Base-by-base conservation (phyloP, 2,797 vertebrate species). In the Sebastes diploproa region DNA sequence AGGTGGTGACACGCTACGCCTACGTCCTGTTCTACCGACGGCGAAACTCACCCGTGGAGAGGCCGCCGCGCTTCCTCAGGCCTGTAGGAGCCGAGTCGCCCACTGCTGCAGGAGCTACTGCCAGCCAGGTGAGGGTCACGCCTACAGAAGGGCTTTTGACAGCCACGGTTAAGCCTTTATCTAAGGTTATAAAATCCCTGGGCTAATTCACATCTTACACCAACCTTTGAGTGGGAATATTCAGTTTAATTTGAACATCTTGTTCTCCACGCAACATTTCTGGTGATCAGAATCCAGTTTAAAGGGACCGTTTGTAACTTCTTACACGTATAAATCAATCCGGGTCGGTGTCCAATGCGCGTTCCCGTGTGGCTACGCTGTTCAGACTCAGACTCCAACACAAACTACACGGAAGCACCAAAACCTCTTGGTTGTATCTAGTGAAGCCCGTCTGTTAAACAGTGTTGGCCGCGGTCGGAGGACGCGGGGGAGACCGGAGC, bases 11-110 rank as follows among this genome's bases (percentile, higher is more conserved):
- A 0, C 97, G 98, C 83, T 99, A 99, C 0, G 98, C 98, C 0
- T 99, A 99, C 0, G 98, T 99, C 27, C 95, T 99, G 68, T 99
- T 99, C 94, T 99, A 99, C 91, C 96, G 98, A 3, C 97, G 98
- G 32, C 95, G 98, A 78, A 99, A 98, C 95, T 99, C 98, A 89
- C 98, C 98, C 0, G 98, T 99, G 94, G 98, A 99, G 94, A 96
- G 98, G 75, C 97, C 97, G 2, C 95, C 95, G 0, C 96, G 96
- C 56, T 94, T 96, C 61, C 91, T 96, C 12, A 92, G 96, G 61
- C 96, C 96, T 1, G 90, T 93, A 5, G 95, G 96, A 30, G 94
- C 95, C 0, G 90, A 97, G 0, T 96, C 97, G 5, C 91, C 95
- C 42, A 84, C 95, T 6, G 89, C 95, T 14, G 94, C 96, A 0